Conservation (phyloP, 1,140 invertebrate species). For the Ctenoplectra terminalis region DNA sequence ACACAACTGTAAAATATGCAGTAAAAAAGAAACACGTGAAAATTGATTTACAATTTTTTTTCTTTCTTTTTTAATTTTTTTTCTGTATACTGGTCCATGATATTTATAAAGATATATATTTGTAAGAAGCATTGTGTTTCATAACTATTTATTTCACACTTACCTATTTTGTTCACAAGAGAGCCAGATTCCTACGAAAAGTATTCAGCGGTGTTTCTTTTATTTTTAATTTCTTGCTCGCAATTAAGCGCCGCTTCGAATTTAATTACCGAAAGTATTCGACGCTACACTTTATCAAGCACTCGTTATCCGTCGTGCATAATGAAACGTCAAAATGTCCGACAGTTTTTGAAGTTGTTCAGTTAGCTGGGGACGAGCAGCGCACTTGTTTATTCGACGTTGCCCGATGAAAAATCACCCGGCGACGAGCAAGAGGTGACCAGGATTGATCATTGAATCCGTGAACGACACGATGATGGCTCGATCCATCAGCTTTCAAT, state of each 20-base stretch:
- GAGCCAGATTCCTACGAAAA: neutral
- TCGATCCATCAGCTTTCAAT: slow-evolving; percentile 26
- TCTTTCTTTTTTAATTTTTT: neutral
- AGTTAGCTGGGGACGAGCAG: neutral
- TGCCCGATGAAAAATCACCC: slow-evolving; percentile 16
- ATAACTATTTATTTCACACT: no score
- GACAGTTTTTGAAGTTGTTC: slow-evolving; percentile 12
- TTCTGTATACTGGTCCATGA: neutral
- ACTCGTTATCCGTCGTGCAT: neutral
- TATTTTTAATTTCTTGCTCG: neutral
- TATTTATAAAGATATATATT: neutral
- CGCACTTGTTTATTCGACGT: neutral
- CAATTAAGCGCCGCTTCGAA: slow-evolving; percentile 12
- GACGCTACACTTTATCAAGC: neutral
- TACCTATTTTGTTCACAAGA: no score
- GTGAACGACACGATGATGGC: slow-evolving; percentile 8
- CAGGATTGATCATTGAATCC: neutral
- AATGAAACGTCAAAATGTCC: slow-evolving; percentile 40
- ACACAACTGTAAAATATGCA: no score
- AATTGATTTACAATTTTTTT: no score
- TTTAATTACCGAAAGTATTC: slow-evolving; percentile 32
- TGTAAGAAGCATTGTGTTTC: neutral
- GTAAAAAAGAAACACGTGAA: no score
- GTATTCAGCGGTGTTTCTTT: neutral
- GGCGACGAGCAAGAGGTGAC: neutral